Evolutionary conservation across 2,888 invertebrate genomes (phyloP).

Genomic region (Automeris io): DNA sequence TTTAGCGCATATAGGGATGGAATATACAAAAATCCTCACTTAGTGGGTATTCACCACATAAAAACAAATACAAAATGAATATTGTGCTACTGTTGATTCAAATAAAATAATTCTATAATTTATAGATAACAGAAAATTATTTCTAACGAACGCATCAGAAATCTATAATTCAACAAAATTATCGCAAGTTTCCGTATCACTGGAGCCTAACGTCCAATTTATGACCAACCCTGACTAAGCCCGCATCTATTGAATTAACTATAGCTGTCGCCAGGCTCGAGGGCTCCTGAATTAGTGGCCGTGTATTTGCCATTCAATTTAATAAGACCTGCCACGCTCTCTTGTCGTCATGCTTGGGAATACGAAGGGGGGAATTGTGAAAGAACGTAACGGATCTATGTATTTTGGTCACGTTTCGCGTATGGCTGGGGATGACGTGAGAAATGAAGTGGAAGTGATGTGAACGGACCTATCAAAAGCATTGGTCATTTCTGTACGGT

Average conservation of each 20-base stretch:
- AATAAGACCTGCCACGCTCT: slow-evolving; percentile 25
- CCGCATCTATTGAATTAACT: slow-evolving; percentile 10
- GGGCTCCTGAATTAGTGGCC: slow-evolving; percentile 27
- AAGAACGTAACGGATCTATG: slow-evolving; percentile 23
- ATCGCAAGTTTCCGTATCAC: slow-evolving; percentile 60
- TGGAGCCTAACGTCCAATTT: slow-evolving; percentile 36
- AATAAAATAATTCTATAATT: too few species aligned
- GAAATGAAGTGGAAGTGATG: slow-evolving; percentile 52
- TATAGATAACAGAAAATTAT: too few species aligned
- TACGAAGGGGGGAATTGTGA: slow-evolving; percentile 12
- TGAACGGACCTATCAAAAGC: slow-evolving; percentile 27
- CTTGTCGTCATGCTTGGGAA: slow-evolving; percentile 16
- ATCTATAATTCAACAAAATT: slow-evolving; percentile 56
- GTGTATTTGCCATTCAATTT: slow-evolving; percentile 26
- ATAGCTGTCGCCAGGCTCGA: slow-evolving; percentile 17
- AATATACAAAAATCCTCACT: too few species aligned
- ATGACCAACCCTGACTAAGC: slow-evolving; percentile 25
- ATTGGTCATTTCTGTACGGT: slow-evolving; percentile 24
- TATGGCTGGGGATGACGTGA: slow-evolving; percentile 44
- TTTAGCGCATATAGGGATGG: too few species aligned
- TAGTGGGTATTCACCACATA: too few species aligned
- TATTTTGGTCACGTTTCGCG: slow-evolving; percentile 23
- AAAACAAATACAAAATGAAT: too few species aligned
- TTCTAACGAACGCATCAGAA: slow-evolving; percentile 26
- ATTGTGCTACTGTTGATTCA: too few species aligned